Conservation (phyloP, 1,140 invertebrate species). For the Gonatopus flavifemur region DNA sequence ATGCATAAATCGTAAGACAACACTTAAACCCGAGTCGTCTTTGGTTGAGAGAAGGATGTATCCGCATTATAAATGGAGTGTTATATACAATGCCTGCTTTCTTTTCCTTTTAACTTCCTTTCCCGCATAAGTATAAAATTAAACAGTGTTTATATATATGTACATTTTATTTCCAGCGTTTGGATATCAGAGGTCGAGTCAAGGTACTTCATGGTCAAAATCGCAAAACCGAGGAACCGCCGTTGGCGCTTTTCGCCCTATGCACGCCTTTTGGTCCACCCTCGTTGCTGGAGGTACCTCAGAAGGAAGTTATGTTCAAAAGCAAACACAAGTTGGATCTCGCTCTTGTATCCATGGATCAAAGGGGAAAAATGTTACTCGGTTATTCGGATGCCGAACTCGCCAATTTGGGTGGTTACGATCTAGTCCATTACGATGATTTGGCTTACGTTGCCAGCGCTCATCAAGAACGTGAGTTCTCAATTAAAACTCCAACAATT, state of each 20-base stretch:
- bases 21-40: no score
- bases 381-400: slow-evolving; percentile 92
- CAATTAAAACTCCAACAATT: neutral
- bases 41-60: no score
- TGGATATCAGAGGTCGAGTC: slow-evolving; percentile 95
- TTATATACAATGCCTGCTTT: slow-evolving; percentile 1
- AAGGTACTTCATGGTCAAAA: slow-evolving; percentile 96
- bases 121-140: no score
- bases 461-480: slow-evolving; percentile 94
- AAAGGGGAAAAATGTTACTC: slow-evolving; percentile 91
- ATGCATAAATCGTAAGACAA: no score
- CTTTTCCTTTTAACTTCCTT: no score
- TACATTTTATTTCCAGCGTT: slow-evolving; percentile 71
- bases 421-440: slow-evolving; percentile 96
- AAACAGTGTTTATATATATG: no score
- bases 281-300: slow-evolving; percentile 82
- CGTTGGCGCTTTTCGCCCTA: slow-evolving; percentile 91
- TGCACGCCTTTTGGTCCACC: slow-evolving; percentile 98
- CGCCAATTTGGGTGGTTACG: slow-evolving; percentile 91
- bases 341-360: slow-evolving; percentile 95
- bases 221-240: slow-evolving; percentile 89
- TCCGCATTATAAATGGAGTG: neutral
- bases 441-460: slow-evolving; percentile 96
- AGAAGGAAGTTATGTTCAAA: slow-evolving; percentile 98
- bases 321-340: slow-evolving; percentile 98